Conservation (phyloP, 2,888 invertebrate genomes). For the Heliconius charithonia region DNA sequence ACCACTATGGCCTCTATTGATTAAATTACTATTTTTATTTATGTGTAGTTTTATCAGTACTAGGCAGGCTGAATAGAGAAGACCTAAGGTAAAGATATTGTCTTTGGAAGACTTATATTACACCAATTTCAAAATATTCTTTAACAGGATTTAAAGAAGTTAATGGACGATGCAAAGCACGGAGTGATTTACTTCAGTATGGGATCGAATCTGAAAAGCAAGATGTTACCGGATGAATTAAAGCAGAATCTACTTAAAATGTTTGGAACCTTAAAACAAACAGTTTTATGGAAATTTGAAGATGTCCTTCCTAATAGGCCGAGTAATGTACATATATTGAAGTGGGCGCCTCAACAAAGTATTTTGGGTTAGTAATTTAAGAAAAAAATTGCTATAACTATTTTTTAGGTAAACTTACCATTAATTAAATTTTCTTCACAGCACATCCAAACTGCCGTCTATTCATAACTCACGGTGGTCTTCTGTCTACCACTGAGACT, state of each 20-base stretch:
- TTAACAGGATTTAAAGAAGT: constrained; percentile 61
- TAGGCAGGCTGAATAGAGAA: too few relatives aligned
- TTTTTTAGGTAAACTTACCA: neutral
- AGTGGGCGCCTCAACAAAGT: constrained; percentile 74
- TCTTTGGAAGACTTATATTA: neutral
- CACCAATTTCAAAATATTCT: neutral
- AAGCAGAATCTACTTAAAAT: constrained; percentile 56
- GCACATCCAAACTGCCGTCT: constrained; percentile 68
- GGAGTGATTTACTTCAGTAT: constrained; percentile 74
- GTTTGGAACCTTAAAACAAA: constrained; percentile 64
- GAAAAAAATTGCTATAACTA: too few relatives aligned
- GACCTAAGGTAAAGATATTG: too few relatives aligned
- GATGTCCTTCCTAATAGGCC: constrained; percentile 59
- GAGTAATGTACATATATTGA: constrained; percentile 68
- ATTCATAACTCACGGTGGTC: constrained; percentile 73
- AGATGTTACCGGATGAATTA: constrained; percentile 56
- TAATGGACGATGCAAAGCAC: constrained; percentile 62
- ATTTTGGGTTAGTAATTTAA: constrained; percentile 56
- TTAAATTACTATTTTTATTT: too few relatives aligned
- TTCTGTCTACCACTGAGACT: constrained; percentile 64
- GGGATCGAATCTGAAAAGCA: constrained; percentile 64
- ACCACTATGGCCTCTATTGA: too few relatives aligned
- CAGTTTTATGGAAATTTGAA: constrained; percentile 71
- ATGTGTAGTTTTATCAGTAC: too few relatives aligned
- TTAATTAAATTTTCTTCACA: constrained; percentile 51